Percentiles rank a stretch among this genome's conserved stretches.
phyloP scores from a whole-genome alignment of 2,113 vertebrate genomes.

The Rana temporaria region DNA sequence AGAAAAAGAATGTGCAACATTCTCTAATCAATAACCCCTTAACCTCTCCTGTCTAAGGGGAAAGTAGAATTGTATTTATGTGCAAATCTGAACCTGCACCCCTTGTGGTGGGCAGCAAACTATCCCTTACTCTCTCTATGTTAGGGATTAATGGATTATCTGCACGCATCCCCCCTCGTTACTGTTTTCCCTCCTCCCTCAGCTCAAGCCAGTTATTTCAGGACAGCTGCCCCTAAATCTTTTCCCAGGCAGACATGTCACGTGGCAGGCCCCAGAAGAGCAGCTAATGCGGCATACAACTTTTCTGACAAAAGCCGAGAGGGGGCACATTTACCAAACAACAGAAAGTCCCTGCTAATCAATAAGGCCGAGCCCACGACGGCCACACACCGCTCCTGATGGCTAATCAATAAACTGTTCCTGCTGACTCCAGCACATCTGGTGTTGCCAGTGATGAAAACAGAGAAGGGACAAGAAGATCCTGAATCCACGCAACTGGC shows the following conservation, averaged over 20 bases:
- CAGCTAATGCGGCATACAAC: constrained; percentile 76
- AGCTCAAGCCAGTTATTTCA: constrained; percentile 80
- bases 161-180: constrained; percentile 57
- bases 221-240: constrained; percentile 85
- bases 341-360: constrained; percentile 70
- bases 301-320: constrained; percentile 77
- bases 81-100: constrained; percentile 84
- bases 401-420: constrained; percentile 82
- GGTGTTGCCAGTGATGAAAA: constrained; percentile 60
- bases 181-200: constrained; percentile 54
- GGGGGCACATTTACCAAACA: constrained; percentile 61
- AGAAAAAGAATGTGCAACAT: constrained; percentile 51
- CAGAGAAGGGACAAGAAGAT: constrained; percentile 59
- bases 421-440: constrained; percentile 80
- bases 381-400: constrained; percentile 69
- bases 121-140: constrained; percentile 70
- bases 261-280: constrained; percentile 64
- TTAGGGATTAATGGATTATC: constrained; percentile 92
- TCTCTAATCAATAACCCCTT: constrained; percentile 55
- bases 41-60: constrained; percentile 78
- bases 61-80: constrained; percentile 85
- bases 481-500: constrained; percentile 26
- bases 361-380: constrained; percentile 77
- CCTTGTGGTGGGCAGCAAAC: constrained; percentile 80
- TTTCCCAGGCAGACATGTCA: constrained; percentile 85